Conservation (phyloP, 2,113 vertebrate species). For the Dryoscopus gambensis region DNA sequence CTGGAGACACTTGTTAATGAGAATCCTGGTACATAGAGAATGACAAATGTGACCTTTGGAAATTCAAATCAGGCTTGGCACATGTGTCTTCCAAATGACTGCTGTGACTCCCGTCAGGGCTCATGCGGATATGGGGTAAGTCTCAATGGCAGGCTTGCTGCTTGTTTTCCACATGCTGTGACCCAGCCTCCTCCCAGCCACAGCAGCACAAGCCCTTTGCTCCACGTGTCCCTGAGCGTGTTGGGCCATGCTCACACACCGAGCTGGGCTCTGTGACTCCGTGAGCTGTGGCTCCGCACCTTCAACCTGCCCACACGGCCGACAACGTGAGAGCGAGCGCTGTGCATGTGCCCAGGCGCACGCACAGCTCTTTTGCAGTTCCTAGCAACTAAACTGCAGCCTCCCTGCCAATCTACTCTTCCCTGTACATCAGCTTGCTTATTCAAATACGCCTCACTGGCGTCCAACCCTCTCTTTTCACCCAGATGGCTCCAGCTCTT, state of each 20-base stretch:
- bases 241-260: not conserved
- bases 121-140: not conserved
- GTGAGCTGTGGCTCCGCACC: rapidly evolving
- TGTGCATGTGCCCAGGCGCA: not conserved
- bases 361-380: not conserved
- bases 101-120: not conserved
- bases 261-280: not conserved
- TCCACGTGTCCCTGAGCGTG: not conserved
- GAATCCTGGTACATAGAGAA: not conserved
- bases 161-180: not conserved
- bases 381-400: not conserved
- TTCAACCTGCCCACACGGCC: not conserved
- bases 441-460: not conserved
- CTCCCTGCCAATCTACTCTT: not conserved
- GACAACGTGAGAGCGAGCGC: not conserved
- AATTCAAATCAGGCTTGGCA: conserved; percentile 27
- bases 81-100: not conserved
- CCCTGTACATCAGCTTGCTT: not conserved
- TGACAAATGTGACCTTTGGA: conserved; percentile 44
- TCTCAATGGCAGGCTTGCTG: not conserved
- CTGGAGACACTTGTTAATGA: conserved; percentile 36
- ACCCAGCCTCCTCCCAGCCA: not conserved
- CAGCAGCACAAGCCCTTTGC: not conserved
- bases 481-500: not conserved
- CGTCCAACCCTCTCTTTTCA: not conserved